Base-by-base conservation (phyloP, 1,140 invertebrate species). In the Yoshiicerus persimilis region DNA sequence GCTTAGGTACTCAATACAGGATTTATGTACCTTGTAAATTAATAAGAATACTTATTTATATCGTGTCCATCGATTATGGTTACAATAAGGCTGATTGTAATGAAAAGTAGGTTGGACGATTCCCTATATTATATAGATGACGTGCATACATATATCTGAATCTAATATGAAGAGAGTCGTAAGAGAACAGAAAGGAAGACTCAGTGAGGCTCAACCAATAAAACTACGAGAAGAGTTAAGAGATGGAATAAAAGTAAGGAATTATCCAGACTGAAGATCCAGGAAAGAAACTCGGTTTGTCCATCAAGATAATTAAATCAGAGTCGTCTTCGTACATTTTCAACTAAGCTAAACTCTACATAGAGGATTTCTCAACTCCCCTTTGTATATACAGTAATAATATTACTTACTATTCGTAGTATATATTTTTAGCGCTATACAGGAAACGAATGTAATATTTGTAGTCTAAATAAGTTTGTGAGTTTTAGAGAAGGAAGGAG, bases 281-380 rank as follows among this genome's bases (percentile, higher is more conserved):
- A 30, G 32, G 41, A 56, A 47, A 30, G 32, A 41, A 47, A 47
- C 41, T 84, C 23, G 13, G 38, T 56, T 41, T 47, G 83, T 56
- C 38, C 83, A 84, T 84, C 83, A 84, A 84, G 83, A 84, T 84
- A 84, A 84, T 84, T 84, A 84, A 84, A 84, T 84, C 83, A 84
- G 38, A 84, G 38, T 47, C 38, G 38, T 84, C 83, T 47, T 84
- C 38, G 25, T 38, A 38, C 77, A 83, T 83, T 83, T 39, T 83
- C 34, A 83, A 83, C 77, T 83, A 32, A 13, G 66, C 66, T 70
- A 16, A 56, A 56, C 47, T 5, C n/a, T n/a, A n/a, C n/a, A 2
- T 47, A 47, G 10, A 11, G 25, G 11, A 30, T 30, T 70, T 70
- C 66, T 70, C 64, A 56, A 56, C 47, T 56, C 47, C 47, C 47